phyloP scores from a whole-genome alignment of 2,888 invertebrate species.

The Acheta domesticus region DNA sequence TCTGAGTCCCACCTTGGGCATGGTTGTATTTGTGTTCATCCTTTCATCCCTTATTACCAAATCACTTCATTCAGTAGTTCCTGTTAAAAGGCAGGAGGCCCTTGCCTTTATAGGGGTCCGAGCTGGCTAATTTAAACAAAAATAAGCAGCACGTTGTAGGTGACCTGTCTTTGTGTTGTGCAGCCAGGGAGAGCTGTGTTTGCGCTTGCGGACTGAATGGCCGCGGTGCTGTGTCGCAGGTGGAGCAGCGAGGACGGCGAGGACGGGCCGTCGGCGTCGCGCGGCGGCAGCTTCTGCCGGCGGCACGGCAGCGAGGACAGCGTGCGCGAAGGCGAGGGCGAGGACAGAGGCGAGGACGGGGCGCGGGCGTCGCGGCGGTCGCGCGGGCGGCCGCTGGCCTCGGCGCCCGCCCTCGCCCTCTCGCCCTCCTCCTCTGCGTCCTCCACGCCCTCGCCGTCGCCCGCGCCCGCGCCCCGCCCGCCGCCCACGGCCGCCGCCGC shows the following conservation, averaged over 20 bases:
- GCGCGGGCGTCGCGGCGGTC: constrained; percentile 1
- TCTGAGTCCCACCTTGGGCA: too few species aligned
- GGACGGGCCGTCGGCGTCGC: not conserved
- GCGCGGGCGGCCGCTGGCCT: constrained; percentile 19
- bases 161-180: too few species aligned
- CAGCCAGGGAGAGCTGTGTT: too few species aligned
- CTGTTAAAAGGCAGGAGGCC: too few species aligned
- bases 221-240: not conserved
- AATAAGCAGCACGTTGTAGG: too few species aligned
- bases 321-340: not conserved
- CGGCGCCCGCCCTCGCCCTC: constrained; percentile 28
- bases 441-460: not conserved
- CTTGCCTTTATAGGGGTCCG: too few species aligned
- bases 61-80: too few species aligned
- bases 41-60: too few species aligned
- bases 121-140: too few species aligned
- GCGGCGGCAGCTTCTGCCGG: too few species aligned
- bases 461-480: constrained; percentile 27
- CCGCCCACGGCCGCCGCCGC: not conserved
- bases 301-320: not conserved
- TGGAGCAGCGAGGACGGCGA: constrained; percentile 11
- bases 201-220: too few species aligned
- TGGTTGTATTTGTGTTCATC: too few species aligned
- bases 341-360: not conserved
- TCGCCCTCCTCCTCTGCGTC: not conserved